Conservation (phyloP, 2,888 invertebrate genomes). For the Syritta pipiens region DNA sequence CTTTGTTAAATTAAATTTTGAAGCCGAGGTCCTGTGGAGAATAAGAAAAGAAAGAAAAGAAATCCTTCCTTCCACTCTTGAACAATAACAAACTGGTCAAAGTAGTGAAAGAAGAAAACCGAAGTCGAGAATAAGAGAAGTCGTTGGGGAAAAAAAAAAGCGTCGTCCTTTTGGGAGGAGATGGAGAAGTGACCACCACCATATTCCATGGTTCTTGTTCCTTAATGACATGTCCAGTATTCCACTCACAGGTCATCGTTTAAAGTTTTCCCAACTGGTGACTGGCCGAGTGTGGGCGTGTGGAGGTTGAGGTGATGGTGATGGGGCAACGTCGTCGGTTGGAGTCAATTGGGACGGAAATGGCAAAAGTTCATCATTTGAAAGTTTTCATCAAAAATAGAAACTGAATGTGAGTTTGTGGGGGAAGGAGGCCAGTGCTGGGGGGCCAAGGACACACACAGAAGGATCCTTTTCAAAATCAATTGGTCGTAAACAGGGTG, state of each 20-base stretch:
- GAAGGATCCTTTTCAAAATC: conserved; percentile 40
- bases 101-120: not conserved
- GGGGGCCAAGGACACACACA: not conserved
- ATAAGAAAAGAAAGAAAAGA: conserved; percentile 25
- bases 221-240: conserved; percentile 60
- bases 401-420: conserved; percentile 10
- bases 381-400: conserved; percentile 58
- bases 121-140: not conserved
- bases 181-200: no score
- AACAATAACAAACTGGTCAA: conserved; percentile 43
- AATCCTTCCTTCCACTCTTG: conserved; percentile 40
- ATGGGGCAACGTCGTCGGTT: not conserved
- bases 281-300: not conserved
- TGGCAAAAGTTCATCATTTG: conserved; percentile 56
- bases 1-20: conserved; percentile 68
- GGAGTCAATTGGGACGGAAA: conserved; percentile 47
- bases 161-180: conserved; percentile 10
- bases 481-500: conserved; percentile 50
- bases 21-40: conserved; percentile 62
- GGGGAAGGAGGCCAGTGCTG: not conserved
- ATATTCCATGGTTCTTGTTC: conserved; percentile 23
- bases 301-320: not conserved
- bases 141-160: no score
- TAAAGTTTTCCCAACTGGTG: conserved; percentile 29
- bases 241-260: conserved; percentile 64